Base-by-base conservation (phyloP, 1,140 invertebrate genomes). In the Bombus fervidus region DNA sequence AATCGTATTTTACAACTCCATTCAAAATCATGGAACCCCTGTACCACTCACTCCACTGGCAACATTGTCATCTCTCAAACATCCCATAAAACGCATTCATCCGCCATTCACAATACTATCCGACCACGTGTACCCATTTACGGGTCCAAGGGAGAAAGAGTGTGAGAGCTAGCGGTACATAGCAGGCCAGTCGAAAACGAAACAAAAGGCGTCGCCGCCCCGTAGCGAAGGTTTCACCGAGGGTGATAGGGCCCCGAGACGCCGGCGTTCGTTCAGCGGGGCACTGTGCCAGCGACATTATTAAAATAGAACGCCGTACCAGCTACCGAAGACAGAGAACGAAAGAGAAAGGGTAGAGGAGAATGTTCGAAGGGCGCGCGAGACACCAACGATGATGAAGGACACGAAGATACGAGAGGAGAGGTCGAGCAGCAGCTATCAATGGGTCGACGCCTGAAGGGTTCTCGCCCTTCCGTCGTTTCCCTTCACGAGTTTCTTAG, bases 251-350 rank as follows among this genome's bases (percentile, higher is more conserved):
- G 83, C 81, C 82, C 85, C 39, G 31, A 57, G 89, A 43, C 28
- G 68, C 22, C 66, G 68, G 25, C 68, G 68, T 71, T 12, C 86
- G 88, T 90, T 92, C 89, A 92, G 72, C 90, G 77, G 92, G 92
- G 92, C 93, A 92, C 89, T 90, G 90, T 93, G 93, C 92, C 93
- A 94, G 59, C 37, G 57, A 43, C 13, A 88, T 94, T 94, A 94
- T 94, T 94, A 94, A 92, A 94, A 94, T 92, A 92, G 92, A 92
- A 92, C 90, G 86, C 69, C 69, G 37, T 66, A 62, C 71, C 73
- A 34, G 85, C 15, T 84, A 87, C 75, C 86, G 81, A 81, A 22
- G 86, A 77, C 18, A 66, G 89, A 9, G 15, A 59, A 62, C n/a
- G 74, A 57, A 57, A 72, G 39, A 72, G 39, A 73, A 31, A 73